Conservation (phyloP, 2,113 vertebrate species). For the Butastur rufipennis region DNA sequence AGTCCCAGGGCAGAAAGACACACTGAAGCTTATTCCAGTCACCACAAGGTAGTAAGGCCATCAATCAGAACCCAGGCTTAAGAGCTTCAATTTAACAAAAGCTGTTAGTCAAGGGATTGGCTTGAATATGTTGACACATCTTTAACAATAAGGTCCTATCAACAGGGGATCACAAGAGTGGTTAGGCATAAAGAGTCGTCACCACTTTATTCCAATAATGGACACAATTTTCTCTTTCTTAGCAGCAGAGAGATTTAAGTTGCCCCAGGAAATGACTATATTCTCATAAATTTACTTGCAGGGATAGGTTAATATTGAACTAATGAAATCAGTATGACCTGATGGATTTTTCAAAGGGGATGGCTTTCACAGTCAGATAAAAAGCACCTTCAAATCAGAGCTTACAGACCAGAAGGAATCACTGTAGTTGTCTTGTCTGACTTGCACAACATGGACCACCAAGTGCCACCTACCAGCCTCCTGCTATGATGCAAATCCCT, state of each 20-base stretch:
- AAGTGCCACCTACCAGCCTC: background rate
- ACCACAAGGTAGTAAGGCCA: background rate
- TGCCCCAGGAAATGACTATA: background rate
- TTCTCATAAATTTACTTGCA: background rate
- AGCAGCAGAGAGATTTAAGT: background rate
- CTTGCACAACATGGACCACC: background rate
- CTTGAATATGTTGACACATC: background rate
- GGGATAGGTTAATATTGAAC: background rate
- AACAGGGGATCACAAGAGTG: background rate
- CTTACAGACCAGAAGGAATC: background rate
- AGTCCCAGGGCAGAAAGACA: background rate
- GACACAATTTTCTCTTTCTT: background rate
- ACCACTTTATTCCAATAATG: background rate
- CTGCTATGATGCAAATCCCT: background rate
- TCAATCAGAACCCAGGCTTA: background rate
- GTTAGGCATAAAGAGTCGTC: background rate
- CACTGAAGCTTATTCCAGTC: background rate
- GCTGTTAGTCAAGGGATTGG: background rate
- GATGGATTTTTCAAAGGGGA: background rate
- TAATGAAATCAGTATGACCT: background rate
- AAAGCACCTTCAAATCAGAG: background rate
- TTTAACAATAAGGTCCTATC: background rate
- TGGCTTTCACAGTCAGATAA: background rate
- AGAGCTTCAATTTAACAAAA: background rate
- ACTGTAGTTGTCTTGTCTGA: background rate